These are phyloP conservation scores for Empis stercorea DNA, from an alignment of 2,888 invertebrate species.

Conservation along the genomic window DNA sequence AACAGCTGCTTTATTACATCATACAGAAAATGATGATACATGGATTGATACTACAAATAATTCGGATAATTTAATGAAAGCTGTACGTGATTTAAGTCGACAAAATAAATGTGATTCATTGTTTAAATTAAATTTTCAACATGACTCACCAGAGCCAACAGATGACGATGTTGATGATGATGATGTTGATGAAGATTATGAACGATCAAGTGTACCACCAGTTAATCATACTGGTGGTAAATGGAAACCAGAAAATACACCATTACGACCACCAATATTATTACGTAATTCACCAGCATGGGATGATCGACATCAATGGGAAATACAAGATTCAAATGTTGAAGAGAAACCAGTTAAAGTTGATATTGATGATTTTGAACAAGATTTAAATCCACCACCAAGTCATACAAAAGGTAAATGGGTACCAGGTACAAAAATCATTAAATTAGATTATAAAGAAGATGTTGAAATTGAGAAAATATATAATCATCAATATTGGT, in stretches of 20 bases:
- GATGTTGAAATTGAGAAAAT: constrained; percentile 32
- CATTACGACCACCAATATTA: constrained; percentile 18
- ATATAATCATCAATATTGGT: constrained; percentile 55
- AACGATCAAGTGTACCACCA: constrained; percentile 39
- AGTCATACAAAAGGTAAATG: constrained; percentile 63
- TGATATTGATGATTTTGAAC: constrained; percentile 30
- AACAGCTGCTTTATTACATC: constrained; percentile 30
- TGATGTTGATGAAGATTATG: constrained; percentile 38
- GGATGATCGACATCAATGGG: constrained; percentile 34
- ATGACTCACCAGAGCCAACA: constrained; percentile 23
- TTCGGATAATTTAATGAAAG: constrained; percentile 45
- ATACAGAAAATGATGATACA: constrained; percentile 27
- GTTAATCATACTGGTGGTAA: constrained; percentile 47
- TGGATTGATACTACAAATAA: constrained; percentile 21
- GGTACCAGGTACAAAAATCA: constrained; percentile 54
- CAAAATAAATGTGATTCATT: constrained; percentile 41
- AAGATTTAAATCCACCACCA: constrained; percentile 49
- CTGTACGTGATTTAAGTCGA: constrained; percentile 49
- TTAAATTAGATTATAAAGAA: constrained; percentile 41
- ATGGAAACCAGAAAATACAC: constrained; percentile 58
- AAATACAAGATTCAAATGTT: constrained; percentile 31
- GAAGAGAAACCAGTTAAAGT: constrained; percentile 14
- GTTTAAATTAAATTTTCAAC: constrained; percentile 25
- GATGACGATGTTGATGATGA: constrained; percentile 37
- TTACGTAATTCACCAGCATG: constrained; percentile 37